These are phyloP conservation scores for Aphodius sticticus DNA, from an alignment of 2,888 invertebrate genomes.

Conservation along the genomic window DNA sequence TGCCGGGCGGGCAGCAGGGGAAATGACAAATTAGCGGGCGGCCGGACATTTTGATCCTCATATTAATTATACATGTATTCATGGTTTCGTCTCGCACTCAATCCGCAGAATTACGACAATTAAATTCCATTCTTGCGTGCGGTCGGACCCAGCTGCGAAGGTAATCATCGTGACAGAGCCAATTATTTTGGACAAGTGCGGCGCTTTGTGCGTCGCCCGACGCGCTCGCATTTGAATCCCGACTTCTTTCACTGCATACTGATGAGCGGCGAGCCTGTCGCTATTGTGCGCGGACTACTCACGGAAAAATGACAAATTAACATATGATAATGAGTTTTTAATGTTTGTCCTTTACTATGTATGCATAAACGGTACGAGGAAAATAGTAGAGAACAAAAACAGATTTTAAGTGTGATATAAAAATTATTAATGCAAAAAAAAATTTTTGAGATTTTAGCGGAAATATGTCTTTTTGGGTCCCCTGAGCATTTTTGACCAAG, in stretches of 20 bases:
- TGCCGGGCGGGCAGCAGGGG: neutral
- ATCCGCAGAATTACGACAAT: conserved; percentile 41
- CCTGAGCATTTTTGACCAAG: too few relatives aligned
- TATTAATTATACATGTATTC: conserved; percentile 49
- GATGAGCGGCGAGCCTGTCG: conserved; percentile 7
- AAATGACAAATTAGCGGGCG: conserved; percentile 46
- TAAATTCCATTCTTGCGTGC: conserved; percentile 37
- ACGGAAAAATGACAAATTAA: conserved; percentile 25
- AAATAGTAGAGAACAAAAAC: too few relatives aligned
- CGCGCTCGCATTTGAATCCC: conserved; percentile 18
- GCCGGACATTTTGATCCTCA: conserved; percentile 46
- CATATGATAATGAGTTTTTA: conserved; percentile 12
- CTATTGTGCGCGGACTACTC: conserved; percentile 16
- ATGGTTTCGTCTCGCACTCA: conserved; percentile 42
- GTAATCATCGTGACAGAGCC: conserved; percentile 32
- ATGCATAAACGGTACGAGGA: too few relatives aligned
- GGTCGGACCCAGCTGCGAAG: conserved; percentile 29
- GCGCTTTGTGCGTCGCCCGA: conserved; percentile 8
- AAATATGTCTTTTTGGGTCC: too few relatives aligned
- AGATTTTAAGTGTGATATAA: too few relatives aligned
- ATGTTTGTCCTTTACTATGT: neutral
- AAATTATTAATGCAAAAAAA: too few relatives aligned
- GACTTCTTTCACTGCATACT: conserved; percentile 20
- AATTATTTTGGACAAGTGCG: conserved; percentile 28
- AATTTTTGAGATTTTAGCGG: too few relatives aligned